These are phyloP conservation scores for Bellardia bayeri DNA, from an alignment of 2,888 invertebrate genomes.

Conservation along the genomic window DNA sequence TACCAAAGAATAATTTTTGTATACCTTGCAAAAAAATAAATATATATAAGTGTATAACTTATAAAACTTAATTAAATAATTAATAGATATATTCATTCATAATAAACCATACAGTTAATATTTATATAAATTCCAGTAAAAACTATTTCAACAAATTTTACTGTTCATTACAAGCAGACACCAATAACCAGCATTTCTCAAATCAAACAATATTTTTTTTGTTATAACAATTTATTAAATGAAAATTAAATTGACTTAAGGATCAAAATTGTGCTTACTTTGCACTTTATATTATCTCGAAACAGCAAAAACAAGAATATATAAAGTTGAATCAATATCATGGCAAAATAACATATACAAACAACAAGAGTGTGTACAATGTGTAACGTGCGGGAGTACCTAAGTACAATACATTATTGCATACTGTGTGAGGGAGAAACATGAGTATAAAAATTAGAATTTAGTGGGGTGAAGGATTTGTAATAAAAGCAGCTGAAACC, in stretches of 20 bases:
- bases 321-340: constrained; percentile 27
- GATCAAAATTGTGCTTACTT: constrained; percentile 56
- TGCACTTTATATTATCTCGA: constrained; percentile 44
- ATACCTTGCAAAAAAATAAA: too few species aligned
- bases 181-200: neutral
- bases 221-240: constrained; percentile 34
- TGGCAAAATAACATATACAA: constrained; percentile 7
- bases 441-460: neutral
- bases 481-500: constrained; percentile 5
- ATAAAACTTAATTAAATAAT: too few species aligned
- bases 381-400: neutral
- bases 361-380: neutral
- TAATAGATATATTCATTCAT: neutral
- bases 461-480: too few species aligned
- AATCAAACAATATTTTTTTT: neutral
- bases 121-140: constrained; percentile 19
- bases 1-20: too few species aligned
- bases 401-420: too few species aligned
- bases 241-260: constrained; percentile 58
- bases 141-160: neutral
- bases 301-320: neutral
- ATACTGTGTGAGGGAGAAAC: neutral
- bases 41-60: too few species aligned
- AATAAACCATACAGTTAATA: neutral
- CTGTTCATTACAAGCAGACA: too few species aligned